phyloP scores from a whole-genome alignment of 2,888 invertebrate species.

The Himalopsyche kuldschensis region DNA sequence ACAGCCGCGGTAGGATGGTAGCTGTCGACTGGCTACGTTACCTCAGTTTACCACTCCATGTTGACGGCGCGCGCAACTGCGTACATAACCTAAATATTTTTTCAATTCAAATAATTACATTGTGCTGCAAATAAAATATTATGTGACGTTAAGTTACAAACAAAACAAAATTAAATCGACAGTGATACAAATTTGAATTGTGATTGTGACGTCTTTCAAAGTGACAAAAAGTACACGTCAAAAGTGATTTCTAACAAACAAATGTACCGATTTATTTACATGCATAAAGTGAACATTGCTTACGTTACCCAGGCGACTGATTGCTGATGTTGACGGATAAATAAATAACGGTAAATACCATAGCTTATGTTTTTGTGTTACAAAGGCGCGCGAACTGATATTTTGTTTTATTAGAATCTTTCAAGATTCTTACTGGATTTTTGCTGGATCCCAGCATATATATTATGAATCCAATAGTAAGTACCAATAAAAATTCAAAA shows the following conservation, averaged over 20 bases:
- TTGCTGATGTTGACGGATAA: neutral
- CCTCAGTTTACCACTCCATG: neutral
- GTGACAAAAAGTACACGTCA: neutral
- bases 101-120: neutral
- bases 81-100: constrained; percentile 6
- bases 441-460: neutral
- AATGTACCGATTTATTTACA: neutral
- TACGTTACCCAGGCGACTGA: neutral
- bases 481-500: no score
- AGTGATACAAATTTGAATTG: neutral
- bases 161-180: neutral
- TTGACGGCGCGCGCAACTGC: constrained; percentile 21
- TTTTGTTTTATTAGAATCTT: neutral
- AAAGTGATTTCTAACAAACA: neutral
- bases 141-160: neutral
- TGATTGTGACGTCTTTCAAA: neutral
- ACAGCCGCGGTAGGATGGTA: neutral
- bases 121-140: neutral
- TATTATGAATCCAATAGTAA: no score
- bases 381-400: neutral
- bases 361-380: neutral
- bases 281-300: neutral
- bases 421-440: neutral
- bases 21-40: neutral
- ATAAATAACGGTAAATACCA: neutral